These are phyloP conservation scores for Deilephila porcellus DNA, from an alignment of 2,888 invertebrate species.

Conservation along the genomic window DNA sequence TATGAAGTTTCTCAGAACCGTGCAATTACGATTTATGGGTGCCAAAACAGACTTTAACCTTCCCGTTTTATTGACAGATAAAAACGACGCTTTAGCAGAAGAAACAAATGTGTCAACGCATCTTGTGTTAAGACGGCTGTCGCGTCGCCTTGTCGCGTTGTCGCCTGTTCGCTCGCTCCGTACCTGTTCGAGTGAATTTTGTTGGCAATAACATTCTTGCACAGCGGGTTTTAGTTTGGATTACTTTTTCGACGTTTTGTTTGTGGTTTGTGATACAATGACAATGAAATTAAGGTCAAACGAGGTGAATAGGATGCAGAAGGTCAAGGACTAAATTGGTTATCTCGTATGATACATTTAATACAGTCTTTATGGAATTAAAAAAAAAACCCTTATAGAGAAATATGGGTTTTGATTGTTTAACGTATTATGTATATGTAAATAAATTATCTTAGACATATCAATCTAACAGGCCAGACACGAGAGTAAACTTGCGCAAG, in stretches of 20 bases:
- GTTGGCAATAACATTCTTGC: constrained; percentile 11
- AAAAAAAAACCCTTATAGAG: no score
- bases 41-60: constrained; percentile 45
- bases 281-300: no score
- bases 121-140: constrained; percentile 11
- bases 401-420: no score
- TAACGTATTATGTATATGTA: no score
- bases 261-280: not conserved
- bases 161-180: not conserved
- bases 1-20: constrained; percentile 40
- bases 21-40: constrained; percentile 41
- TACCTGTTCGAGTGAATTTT: not conserved
- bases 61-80: constrained; percentile 52
- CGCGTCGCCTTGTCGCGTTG: constrained; percentile 1
- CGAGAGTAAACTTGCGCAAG: no score
- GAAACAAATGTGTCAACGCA: constrained; percentile 64
- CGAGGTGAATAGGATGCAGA: no score
- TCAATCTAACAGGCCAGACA: no score
- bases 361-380: no score
- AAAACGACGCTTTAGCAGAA: constrained; percentile 48
- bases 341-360: no score
- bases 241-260: not conserved
- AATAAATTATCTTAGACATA: no score
- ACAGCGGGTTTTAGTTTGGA: not conserved
- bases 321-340: no score